Base-by-base conservation (phyloP, 2,888 invertebrate genomes). In the Meliscaeva auricollis region DNA sequence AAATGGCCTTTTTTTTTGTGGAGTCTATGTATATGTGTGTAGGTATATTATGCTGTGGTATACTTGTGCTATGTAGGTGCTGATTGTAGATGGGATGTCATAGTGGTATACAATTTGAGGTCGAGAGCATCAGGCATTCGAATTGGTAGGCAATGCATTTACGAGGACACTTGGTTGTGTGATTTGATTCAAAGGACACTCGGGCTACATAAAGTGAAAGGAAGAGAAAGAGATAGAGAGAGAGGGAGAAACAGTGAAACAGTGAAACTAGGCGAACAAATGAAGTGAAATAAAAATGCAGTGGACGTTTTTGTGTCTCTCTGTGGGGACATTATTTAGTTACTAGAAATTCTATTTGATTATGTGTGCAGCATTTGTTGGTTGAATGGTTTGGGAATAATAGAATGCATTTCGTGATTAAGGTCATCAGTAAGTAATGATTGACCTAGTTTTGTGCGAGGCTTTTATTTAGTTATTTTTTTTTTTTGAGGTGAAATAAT, bases 81-180 rank as follows among this genome's bases (percentile, higher is more conserved):
- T 52, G 41, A 9, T 46, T 38, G 73, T 26, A 11, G 52, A 66
- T 46, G 35, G 32, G 48, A 17, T 68, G 54, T 81, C 44, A 58
- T 70, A 48, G 50, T 69, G 58, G 46, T 66, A 75, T 66, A 64
- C 79, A 75, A 76, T 81, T 75, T 85, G 73, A 85, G 85, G 85
- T 81, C 85, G 85, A 81, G 76, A 73, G 69, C 44, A 73, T 69
- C 30, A 54, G 73, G 60, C 73, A 81, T 72, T 77, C 77, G 73
- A 81, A 73, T 74, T 77, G 76, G 85, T 77, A 81, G 76, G 80
- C 76, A 69, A 77, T 84, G 79, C 79, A 74, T 84, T 75, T 75
- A 69, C 80, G 41, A 73, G 68, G 76, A 66, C 66, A 79, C 75
- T 80, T 80, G 48, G 73, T 81, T 85, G 68, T 56, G 69, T 69